phyloP scores from a whole-genome alignment of 2,888 invertebrate genomes.

The Itoplectis maculator region DNA sequence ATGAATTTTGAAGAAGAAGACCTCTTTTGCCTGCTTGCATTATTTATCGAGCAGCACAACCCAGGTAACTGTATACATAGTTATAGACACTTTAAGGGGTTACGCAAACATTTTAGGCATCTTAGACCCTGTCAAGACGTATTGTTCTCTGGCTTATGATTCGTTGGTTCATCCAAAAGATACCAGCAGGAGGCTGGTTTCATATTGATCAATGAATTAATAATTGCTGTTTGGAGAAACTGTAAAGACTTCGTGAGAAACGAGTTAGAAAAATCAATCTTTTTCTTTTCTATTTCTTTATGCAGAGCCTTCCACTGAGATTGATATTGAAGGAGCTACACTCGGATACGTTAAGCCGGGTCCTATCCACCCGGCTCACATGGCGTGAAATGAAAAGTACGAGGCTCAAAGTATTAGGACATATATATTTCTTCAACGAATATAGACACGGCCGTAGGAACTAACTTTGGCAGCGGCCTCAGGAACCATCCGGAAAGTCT shows the following conservation, averaged over 20 bases:
- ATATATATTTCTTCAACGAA: conserved; percentile 31
- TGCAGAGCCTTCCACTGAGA: conserved; percentile 25
- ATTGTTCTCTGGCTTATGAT: neutral
- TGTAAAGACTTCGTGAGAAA: neutral
- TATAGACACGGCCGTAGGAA: conserved; percentile 17
- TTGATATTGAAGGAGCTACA: conserved; percentile 57
- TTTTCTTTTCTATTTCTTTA: conserved; percentile 16
- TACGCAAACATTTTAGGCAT: conserved; percentile 31
- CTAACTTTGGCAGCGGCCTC: neutral
- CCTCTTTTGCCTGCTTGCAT: conserved; percentile 31
- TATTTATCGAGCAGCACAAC: conserved; percentile 28
- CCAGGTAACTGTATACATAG: neutral
- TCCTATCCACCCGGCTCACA: conserved; percentile 49
- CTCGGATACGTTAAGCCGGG: conserved; percentile 45
- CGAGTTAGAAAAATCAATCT: neutral
- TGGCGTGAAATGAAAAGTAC: conserved; percentile 64
- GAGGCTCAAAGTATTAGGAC: conserved; percentile 42
- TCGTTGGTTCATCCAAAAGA: neutral
- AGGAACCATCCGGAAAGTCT: conserved; percentile 3
- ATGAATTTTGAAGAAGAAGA: conserved; percentile 39
- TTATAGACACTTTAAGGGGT: conserved; percentile 22
- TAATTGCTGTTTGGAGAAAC: conserved; percentile 5
- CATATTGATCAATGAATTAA: neutral
- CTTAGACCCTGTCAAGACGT: neutral
- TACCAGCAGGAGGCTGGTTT: neutral